Evolutionary conservation across 2,797 vertebrate genomes (phyloP).

Genomic region (Acanthornis magna): DNA sequence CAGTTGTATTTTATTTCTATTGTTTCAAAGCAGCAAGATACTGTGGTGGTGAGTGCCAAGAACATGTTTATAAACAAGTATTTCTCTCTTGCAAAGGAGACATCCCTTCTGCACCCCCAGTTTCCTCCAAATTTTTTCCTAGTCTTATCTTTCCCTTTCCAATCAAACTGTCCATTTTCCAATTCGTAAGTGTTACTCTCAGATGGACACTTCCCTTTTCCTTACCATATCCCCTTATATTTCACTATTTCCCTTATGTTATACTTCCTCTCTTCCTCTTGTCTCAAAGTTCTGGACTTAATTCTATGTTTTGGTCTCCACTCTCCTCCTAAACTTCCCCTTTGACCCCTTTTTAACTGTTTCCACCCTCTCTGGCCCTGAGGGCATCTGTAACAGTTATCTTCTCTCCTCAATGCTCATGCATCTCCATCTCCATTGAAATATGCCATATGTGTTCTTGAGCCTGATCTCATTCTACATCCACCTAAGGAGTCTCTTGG

Average conservation of each 20-base stretch:
- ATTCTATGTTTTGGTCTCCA: background rate
- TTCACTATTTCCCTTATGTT: background rate
- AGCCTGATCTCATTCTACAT: background rate
- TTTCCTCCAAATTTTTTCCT: background rate
- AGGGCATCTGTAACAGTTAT: background rate
- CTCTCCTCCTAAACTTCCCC: background rate
- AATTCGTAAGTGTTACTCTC: background rate
- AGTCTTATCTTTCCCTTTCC: background rate
- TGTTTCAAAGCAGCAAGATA: background rate
- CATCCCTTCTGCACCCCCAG: background rate
- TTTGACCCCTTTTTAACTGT: background rate
- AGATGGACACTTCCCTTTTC: background rate
- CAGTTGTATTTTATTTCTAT: background rate
- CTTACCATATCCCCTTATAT: background rate
- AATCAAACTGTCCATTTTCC: background rate
- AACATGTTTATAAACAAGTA: background rate
- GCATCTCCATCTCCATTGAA: background rate
- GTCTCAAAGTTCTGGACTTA: background rate
- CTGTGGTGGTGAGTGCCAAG: background rate
- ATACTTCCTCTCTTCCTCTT: background rate
- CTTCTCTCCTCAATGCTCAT: background rate
- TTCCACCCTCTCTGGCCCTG: background rate
- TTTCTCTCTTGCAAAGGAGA: background rate
- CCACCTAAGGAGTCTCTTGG: background rate
- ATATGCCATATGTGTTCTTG: background rate